Evolutionary conservation across 2,797 vertebrate genomes (phyloP).

Genomic region (Megalops cyprinoides): DNA sequence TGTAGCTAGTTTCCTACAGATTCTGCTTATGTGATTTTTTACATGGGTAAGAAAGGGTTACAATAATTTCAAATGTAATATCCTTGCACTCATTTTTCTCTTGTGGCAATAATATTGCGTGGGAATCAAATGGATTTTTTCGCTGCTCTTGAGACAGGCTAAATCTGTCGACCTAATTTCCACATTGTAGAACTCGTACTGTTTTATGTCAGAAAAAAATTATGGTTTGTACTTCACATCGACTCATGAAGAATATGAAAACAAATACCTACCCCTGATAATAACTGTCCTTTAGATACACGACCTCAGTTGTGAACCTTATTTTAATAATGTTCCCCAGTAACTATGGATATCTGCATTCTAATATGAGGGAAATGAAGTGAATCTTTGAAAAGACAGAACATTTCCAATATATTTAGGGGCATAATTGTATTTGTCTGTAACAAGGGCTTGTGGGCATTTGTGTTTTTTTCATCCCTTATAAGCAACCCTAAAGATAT

Average conservation of each 20-base stretch:
- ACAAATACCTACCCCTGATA: background rate
- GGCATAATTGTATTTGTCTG: background rate
- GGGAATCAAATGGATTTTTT: background rate
- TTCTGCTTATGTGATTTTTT: background rate
- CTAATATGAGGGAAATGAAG: too few relatives aligned
- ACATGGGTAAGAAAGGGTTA: background rate
- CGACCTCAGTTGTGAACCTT: too few relatives aligned
- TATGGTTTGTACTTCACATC: background rate
- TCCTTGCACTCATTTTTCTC: background rate
- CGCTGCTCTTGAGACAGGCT: background rate
- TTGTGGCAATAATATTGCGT: background rate
- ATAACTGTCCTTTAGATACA: too few relatives aligned
- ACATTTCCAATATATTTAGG: background rate
- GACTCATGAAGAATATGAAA: background rate
- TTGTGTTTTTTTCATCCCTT: background rate
- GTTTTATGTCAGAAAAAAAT: background rate
- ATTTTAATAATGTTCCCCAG: too few relatives aligned
- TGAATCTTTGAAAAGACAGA: constrained; percentile 9
- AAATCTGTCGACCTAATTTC: constrained; percentile 8
- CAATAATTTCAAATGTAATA: background rate
- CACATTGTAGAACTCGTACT: background rate
- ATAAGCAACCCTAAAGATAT: too few relatives aligned
- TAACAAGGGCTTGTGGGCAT: background rate
- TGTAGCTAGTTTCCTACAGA: background rate
- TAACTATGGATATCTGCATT: too few relatives aligned